Percentiles rank a stretch among this genome's conserved stretches.
Conservation (phyloP, 2,888 invertebrate genomes). For the Tachina grossa region DNA sequence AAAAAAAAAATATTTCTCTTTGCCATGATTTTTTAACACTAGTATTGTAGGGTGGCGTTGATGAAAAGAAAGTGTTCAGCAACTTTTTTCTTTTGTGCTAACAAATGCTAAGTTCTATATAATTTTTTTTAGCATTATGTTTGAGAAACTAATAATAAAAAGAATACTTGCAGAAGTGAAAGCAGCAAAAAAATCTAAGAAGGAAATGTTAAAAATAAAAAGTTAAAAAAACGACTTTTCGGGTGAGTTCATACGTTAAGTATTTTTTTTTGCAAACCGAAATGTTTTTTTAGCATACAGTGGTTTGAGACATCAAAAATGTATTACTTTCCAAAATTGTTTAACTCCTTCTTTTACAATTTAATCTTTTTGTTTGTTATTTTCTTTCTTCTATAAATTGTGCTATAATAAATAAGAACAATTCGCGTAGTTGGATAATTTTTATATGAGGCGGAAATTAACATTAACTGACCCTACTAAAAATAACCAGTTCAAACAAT, state of each 20-base stretch:
- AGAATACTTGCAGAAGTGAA: slow-evolving; percentile 8
- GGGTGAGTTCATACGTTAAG: slow-evolving; percentile 42
- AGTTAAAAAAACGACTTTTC: slow-evolving; percentile 6
- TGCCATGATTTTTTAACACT: background rate
- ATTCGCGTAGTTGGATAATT: too few relatives aligned
- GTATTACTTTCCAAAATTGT: too few relatives aligned
- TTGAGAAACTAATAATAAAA: slow-evolving; percentile 15
- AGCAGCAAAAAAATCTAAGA: slow-evolving; percentile 17
- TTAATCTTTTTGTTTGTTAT: background rate
- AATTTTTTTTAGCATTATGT: slow-evolving; percentile 42
- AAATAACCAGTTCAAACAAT: too few relatives aligned
- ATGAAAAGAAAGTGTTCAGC: slow-evolving; percentile 23
- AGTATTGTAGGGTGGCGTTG: slow-evolving; percentile 18
- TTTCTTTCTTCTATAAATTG: background rate
- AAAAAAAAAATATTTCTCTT: background rate
- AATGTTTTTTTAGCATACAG: background rate
- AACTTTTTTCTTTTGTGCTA: slow-evolving; percentile 55
- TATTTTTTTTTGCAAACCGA: slow-evolving; percentile 24
- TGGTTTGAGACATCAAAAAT: background rate
- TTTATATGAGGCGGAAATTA: too few relatives aligned
- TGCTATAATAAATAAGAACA: too few relatives aligned
- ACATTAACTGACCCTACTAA: too few relatives aligned
- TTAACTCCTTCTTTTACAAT: background rate
- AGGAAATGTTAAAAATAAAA: slow-evolving; percentile 27
- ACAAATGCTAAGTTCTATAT: slow-evolving; percentile 19